Evolutionary conservation across 2,797 vertebrate genomes (phyloP).

Genomic region (Yasuhikotakia modesta): DNA sequence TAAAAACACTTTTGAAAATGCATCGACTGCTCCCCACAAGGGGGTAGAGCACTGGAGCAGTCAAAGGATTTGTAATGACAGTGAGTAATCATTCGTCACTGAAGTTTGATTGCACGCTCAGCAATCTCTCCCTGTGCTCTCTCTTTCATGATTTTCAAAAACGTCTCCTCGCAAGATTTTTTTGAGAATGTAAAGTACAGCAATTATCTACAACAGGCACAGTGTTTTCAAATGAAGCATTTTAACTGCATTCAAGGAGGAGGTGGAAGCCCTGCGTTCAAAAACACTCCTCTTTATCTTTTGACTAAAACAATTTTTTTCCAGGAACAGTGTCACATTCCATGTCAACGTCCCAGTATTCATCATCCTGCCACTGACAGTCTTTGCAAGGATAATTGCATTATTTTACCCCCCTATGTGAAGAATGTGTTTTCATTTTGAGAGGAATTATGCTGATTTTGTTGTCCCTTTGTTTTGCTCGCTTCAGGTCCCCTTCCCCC

Average conservation of each 20-base stretch:
- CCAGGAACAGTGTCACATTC: constrained; percentile 15
- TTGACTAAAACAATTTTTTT: constrained; percentile 12
- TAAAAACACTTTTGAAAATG: constrained; percentile 67
- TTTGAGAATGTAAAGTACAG: constrained; percentile 12
- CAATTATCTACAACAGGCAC: constrained; percentile 25
- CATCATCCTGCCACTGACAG: constrained; percentile 37
- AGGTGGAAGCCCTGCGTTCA: constrained; percentile 21
- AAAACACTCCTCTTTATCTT: constrained; percentile 30
- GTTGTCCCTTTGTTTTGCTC: constrained; percentile 64
- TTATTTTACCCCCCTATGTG: constrained; percentile 47
- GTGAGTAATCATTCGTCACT: constrained; percentile 57
- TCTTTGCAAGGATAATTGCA: constrained; percentile 45
- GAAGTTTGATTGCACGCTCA: constrained; percentile 63
- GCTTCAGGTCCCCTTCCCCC: constrained; percentile 49
- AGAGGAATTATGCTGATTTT: constrained; percentile 70
- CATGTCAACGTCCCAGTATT: constrained; percentile 16
- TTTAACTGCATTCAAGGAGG: constrained; percentile 12
- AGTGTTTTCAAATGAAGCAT: constrained; percentile 31
- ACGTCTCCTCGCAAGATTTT: constrained; percentile 13
- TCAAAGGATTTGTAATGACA: constrained; percentile 69
- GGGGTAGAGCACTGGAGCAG: constrained; percentile 52
- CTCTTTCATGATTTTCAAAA: constrained; percentile 6
- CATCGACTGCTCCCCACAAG: constrained; percentile 58
- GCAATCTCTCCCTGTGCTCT: constrained; percentile 36
- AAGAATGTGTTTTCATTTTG: constrained; percentile 53